Evolutionary conservation across 2,113 vertebrate species (phyloP).

Genomic region (Mirounga angustirostris): DNA sequence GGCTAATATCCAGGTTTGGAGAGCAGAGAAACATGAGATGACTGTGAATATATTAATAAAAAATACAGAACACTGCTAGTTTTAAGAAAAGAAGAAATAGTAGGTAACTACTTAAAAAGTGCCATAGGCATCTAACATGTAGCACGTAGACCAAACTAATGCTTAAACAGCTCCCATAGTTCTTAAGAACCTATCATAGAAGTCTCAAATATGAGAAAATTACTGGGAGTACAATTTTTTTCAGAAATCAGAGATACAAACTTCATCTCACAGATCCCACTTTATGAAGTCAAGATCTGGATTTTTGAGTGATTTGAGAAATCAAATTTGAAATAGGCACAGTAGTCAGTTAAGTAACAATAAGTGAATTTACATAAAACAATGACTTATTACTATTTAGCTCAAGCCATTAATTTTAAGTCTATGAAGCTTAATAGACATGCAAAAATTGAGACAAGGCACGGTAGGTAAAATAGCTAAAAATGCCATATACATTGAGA

Average conservation of each 20-base stretch:
- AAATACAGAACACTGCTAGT: constrained; percentile 56
- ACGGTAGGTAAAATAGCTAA: not conserved
- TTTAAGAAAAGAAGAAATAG: constrained; percentile 60
- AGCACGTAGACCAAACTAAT: constrained; percentile 16
- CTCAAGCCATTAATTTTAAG: not conserved
- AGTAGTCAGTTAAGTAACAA: constrained; percentile 12
- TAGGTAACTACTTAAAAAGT: constrained; percentile 35
- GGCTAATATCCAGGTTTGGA: constrained; percentile 83
- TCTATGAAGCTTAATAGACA: not conserved
- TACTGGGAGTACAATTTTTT: not conserved
- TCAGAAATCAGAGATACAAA: constrained; percentile 8
- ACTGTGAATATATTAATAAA: constrained; percentile 84
- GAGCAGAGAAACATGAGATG: constrained; percentile 81
- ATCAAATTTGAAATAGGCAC: not conserved
- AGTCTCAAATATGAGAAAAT: not conserved
- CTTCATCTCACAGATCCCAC: not conserved
- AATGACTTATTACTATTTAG: constrained; percentile 19
- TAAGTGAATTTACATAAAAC: not conserved
- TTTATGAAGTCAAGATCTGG: not conserved
- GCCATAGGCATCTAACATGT: not conserved
- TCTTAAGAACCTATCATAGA: not conserved
- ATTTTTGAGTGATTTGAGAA: constrained; percentile 65
- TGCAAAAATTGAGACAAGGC: not conserved
- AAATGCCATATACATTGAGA: not conserved
- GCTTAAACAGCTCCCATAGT: not conserved